Conservation (phyloP, 2,113 vertebrate species). For the Rattus norvegicus region DNA sequence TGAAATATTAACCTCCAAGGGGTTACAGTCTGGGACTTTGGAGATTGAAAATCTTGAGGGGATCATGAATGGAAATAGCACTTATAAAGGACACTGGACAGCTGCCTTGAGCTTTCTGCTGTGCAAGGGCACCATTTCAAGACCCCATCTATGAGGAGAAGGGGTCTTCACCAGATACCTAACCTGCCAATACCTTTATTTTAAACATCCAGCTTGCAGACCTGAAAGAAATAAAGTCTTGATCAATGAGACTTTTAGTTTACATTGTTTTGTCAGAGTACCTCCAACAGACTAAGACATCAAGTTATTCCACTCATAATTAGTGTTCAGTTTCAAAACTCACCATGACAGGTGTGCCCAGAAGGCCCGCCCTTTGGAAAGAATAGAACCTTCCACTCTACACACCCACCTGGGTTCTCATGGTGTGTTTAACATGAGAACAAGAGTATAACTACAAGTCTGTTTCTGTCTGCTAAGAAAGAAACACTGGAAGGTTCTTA, state of each 20-base stretch:
- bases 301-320: background rate
- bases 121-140: background rate
- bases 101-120: background rate
- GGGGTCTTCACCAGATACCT: background rate
- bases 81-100: background rate
- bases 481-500: background rate
- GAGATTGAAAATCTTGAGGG: background rate
- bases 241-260: background rate
- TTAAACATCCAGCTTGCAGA: background rate
- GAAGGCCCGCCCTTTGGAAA: background rate
- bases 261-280: background rate
- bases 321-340: background rate
- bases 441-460: background rate
- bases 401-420: background rate
- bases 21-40: background rate
- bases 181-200: background rate
- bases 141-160: background rate
- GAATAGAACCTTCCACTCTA: background rate
- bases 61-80: background rate
- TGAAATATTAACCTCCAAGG: background rate
- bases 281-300: background rate
- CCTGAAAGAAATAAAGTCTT: background rate
- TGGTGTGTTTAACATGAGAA: background rate
- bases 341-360: background rate
- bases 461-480: background rate